Percentiles rank a stretch among this genome's conserved stretches.
phyloP scores from a whole-genome alignment of 2,888 invertebrate genomes.

The Diaprepes abbreviatus region DNA sequence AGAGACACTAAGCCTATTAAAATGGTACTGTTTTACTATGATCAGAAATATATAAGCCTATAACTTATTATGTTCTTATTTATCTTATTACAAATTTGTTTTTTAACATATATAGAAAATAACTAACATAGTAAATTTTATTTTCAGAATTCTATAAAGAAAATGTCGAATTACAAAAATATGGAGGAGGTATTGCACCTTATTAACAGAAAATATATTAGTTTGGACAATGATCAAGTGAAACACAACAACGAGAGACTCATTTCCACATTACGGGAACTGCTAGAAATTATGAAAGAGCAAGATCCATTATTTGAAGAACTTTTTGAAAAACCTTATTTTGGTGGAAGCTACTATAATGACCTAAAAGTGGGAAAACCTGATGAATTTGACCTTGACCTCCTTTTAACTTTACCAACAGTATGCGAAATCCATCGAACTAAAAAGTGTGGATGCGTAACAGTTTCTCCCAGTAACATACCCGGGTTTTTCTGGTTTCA shows the following conservation, averaged over 20 bases:
- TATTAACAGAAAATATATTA: constrained; percentile 57
- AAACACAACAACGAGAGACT: constrained; percentile 14
- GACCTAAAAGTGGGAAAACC: constrained; percentile 71
- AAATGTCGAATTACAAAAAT: constrained; percentile 53
- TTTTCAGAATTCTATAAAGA: background rate
- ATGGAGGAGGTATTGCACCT: constrained; percentile 58
- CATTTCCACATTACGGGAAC: background rate
- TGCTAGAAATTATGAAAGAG: constrained; percentile 24
- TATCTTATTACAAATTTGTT: no score
- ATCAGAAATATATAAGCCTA: no score
- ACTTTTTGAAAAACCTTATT: constrained; percentile 62
- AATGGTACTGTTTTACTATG: no score
- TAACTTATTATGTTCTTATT: no score
- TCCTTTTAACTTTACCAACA: constrained; percentile 71
- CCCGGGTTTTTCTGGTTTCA: constrained; percentile 67
- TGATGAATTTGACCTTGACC: constrained; percentile 74
- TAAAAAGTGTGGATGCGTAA: constrained; percentile 62
- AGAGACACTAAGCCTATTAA: no score
- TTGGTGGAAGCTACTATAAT: constrained; percentile 74
- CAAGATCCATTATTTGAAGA: constrained; percentile 20
- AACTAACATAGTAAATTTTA: no score
- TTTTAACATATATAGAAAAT: no score
- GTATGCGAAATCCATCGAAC: constrained; percentile 18
- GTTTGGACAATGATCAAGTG: constrained; percentile 44
- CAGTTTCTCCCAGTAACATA: constrained; percentile 51